phyloP scores from a whole-genome alignment of 2,113 vertebrate genomes.

The Semicossyphus pulcher region DNA sequence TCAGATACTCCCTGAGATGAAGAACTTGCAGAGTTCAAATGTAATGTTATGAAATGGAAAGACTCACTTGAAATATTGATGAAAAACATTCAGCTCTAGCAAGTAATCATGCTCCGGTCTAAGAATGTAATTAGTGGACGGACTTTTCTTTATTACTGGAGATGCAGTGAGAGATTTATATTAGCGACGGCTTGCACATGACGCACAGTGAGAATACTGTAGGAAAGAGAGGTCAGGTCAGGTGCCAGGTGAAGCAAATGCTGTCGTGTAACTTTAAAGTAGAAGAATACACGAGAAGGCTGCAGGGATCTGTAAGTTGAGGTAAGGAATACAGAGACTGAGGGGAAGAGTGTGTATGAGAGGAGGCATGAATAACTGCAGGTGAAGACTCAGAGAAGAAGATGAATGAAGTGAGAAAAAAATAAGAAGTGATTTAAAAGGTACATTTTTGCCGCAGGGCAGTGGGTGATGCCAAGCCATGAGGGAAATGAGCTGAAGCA shows the following conservation, averaged over 20 bases:
- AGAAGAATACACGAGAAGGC: neutral
- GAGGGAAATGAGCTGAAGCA: slow-evolving; percentile 8
- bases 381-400: neutral
- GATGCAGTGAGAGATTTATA: neutral
- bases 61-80: too few relatives aligned
- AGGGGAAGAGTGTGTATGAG: neutral
- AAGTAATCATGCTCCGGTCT: neutral
- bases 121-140: neutral
- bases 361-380: neutral
- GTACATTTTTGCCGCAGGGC: slow-evolving; percentile 3
- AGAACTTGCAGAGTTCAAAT: neutral
- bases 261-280: neutral
- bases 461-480: slow-evolving; percentile 2
- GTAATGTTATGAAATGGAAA: too few relatives aligned
- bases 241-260: neutral
- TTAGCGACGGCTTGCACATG: neutral
- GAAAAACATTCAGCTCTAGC: slow-evolving; percentile 3
- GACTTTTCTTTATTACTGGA: neutral
- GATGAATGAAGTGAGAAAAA: slow-evolving; percentile 3
- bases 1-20: neutral
- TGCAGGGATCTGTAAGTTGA: neutral
- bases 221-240: neutral
- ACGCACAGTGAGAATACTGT: neutral
- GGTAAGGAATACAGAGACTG: neutral
- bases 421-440: slow-evolving; percentile 1